Percentiles rank a stretch among this genome's conserved stretches.
These are phyloP conservation scores for Dryococelus australis DNA, from an alignment of 2,888 invertebrate species.

Conservation along the genomic window DNA sequence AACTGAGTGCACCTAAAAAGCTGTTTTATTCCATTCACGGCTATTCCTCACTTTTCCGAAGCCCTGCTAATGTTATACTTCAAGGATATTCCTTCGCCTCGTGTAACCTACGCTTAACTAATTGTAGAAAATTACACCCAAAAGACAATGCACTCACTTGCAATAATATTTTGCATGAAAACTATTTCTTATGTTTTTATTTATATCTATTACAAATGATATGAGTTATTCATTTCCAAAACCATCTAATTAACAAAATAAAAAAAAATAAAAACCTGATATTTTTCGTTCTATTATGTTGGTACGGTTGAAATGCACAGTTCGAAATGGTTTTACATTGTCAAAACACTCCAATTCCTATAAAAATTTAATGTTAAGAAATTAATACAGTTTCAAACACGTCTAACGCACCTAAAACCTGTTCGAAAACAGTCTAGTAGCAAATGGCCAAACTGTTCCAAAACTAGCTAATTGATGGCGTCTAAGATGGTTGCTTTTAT, in stretches of 20 bases:
- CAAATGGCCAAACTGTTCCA: not conserved
- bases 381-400: not conserved
- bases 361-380: not conserved
- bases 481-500: not conserved
- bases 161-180: too few relatives aligned
- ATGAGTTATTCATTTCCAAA: not conserved
- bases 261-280: not conserved
- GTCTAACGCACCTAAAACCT: not conserved
- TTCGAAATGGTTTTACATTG: not conserved
- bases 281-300: not conserved
- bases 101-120: too few relatives aligned
- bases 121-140: too few relatives aligned
- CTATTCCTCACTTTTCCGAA: too few relatives aligned
- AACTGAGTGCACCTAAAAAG: too few relatives aligned
- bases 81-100: too few relatives aligned
- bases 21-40: too few relatives aligned
- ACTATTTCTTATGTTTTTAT: too few relatives aligned
- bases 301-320: not conserved
- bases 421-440: not conserved
- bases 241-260: not conserved
- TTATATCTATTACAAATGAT: too few relatives aligned
- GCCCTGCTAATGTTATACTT: too few relatives aligned
- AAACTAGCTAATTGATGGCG: not conserved
- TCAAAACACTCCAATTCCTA: not conserved
- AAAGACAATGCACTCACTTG: too few relatives aligned